Evolutionary conservation across 1,140 invertebrate genomes (phyloP), one percentile per base, ranked within the genome.

Genomic region (Pseudobourletiella spinata): DNA sequence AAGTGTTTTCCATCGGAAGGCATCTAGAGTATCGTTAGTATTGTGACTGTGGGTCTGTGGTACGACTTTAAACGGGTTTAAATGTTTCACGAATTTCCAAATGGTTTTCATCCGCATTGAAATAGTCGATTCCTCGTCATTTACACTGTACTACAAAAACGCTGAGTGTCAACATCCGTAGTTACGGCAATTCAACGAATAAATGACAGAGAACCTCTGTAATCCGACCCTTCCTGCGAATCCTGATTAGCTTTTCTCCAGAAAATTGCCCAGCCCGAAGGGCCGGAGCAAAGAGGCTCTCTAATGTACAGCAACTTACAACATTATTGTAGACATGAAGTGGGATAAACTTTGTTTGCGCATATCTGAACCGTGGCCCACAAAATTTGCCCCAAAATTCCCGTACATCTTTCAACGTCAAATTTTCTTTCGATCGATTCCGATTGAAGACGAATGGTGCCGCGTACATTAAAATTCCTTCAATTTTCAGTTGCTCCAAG

Each of bases 361-460:
- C 52, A 35, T 18, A 55, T 20, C 22, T 3, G 29, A 35, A 32
- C 2, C 6, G 4, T 15, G 52, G 52, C 30, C 52, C 52, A 8
- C 16, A 14, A 11, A 55, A 55, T 20, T 55, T 32, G 6, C n/a
- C 14, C 52, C 52, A 55, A 22, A 55, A 55, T 22, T 55, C 29
- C 8, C 14, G 3, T 18, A 55, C 52, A 22, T 55, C 26, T 14
- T 35, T 24, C 2, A 6, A 14, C n/a, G 24, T 6, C 2, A 55
- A 3, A 35, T 55, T 55, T 2, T 39, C 6, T 11, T 15, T 4
- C 20, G 15, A 2, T n/a, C 3, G 20, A 18, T 20, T 32, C 4
- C 52, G 25, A 22, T 55, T 55, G 30, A 55, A 55, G 26, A 55
- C 30, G 25, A 55, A 55, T 32, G 52, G 52, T 3, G 29, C 52